Evolutionary conservation across 2,797 vertebrate genomes (phyloP).

Genomic region (Cyclopterus lumpus): DNA sequence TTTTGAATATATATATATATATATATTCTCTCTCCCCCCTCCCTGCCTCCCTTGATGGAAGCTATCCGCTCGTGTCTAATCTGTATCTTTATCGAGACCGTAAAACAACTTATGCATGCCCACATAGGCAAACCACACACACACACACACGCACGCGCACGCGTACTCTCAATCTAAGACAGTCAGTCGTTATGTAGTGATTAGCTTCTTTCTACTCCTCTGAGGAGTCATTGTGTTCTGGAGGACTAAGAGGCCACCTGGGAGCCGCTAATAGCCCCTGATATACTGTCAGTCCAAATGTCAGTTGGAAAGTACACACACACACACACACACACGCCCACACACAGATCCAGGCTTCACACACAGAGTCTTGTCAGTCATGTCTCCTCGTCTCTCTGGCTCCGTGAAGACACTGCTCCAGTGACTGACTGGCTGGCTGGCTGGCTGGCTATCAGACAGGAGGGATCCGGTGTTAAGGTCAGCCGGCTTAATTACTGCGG

Average conservation of each 20-base stretch:
- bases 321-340: slow-evolving; percentile 11
- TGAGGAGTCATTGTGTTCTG: slow-evolving; percentile 75
- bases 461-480: slow-evolving; percentile 80
- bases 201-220: slow-evolving; percentile 74
- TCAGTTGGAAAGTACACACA: slow-evolving; percentile 53
- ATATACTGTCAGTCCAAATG: slow-evolving; percentile 77
- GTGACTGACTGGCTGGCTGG: slow-evolving; percentile 59
- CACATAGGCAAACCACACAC: background rate
- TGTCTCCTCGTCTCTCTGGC: slow-evolving; percentile 55
- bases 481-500: slow-evolving; percentile 77
- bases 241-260: slow-evolving; percentile 78
- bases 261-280: slow-evolving; percentile 78
- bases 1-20: slow-evolving; percentile 41
- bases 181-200: slow-evolving; percentile 69
- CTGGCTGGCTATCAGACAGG: slow-evolving; percentile 64
- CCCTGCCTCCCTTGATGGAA: slow-evolving; percentile 37
- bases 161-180: slow-evolving; percentile 55
- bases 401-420: slow-evolving; percentile 60
- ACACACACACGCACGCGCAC: slow-evolving; percentile 16
- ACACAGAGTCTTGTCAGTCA: slow-evolving; percentile 67
- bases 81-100: slow-evolving; percentile 33
- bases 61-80: slow-evolving; percentile 27
- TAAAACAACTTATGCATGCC: slow-evolving; percentile 1
- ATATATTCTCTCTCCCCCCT: slow-evolving; percentile 23
- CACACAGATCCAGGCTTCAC: slow-evolving; percentile 1